Conservation (phyloP, 2,888 invertebrate genomes). For the Plemyria rubiginata region DNA sequence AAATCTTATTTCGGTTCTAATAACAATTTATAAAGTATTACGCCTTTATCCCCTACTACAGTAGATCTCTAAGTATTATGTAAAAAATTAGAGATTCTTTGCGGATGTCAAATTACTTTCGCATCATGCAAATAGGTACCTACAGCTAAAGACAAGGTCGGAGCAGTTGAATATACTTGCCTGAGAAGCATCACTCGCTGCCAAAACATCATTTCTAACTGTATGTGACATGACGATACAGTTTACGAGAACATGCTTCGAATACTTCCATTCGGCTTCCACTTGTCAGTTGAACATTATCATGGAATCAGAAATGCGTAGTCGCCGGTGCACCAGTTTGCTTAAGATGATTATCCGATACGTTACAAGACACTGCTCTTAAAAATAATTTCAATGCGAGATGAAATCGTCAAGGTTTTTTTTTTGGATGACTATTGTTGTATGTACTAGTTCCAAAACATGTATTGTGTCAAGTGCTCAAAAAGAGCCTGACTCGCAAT, state of each 20-base stretch:
- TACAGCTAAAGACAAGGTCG: no score
- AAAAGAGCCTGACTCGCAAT: no score
- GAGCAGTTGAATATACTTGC: not conserved
- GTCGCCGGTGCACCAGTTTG: conserved; percentile 61
- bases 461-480: no score
- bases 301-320: conserved; percentile 56
- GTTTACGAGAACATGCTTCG: conserved; percentile 35
- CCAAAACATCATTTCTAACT: conserved; percentile 22
- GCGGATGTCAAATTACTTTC: no score
- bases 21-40: no score
- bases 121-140: no score
- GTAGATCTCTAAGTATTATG: no score
- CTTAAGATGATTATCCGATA: conserved; percentile 63
- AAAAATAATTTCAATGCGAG: not conserved
- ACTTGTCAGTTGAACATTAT: conserved; percentile 68
- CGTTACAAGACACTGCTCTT: conserved; percentile 34
- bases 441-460: no score
- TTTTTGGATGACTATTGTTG: no score
- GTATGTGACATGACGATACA: conserved; percentile 23
- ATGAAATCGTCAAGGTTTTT: not conserved
- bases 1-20: no score
- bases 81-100: no score
- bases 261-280: conserved; percentile 56
- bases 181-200: conserved; percentile 7
- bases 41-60: no score